Evolutionary conservation across 2,797 vertebrate species (phyloP).

Genomic region (Chiloscyllium punctatum): DNA sequence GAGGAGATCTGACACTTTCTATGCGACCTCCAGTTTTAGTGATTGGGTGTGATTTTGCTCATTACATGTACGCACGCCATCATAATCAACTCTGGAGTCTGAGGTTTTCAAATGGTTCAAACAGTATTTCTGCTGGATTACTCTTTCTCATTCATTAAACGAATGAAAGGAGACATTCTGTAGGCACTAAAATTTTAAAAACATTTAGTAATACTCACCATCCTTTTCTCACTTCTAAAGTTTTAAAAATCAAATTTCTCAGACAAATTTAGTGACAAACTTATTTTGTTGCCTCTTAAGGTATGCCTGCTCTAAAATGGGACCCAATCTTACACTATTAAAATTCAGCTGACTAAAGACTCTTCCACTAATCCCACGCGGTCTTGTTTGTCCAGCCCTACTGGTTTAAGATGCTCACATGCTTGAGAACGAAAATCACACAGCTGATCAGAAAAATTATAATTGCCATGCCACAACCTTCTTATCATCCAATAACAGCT

Average conservation of each 20-base stretch:
- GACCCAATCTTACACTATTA: neutral
- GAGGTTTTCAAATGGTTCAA: neutral
- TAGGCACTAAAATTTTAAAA: neutral
- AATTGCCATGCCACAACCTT: neutral
- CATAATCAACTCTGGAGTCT: too few species aligned
- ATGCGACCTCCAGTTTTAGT: neutral
- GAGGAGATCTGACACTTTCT: neutral
- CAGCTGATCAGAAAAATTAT: neutral
- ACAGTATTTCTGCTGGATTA: neutral
- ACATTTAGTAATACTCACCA: neutral
- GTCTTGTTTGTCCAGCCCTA: neutral
- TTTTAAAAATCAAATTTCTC: neutral
- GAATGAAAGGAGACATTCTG: neutral
- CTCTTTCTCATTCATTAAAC: neutral
- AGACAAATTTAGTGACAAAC: neutral
- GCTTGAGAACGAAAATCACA: neutral
- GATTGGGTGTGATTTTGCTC: neutral
- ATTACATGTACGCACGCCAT: neutral
- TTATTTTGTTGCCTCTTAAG: neutral
- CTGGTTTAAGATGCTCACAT: neutral
- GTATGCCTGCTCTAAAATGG: neutral
- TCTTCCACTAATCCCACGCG: neutral
- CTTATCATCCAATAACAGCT: neutral
- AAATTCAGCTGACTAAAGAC: neutral
- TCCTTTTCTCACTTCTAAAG: neutral